Evolutionary conservation across 2,888 invertebrate genomes (phyloP), one percentile per base, ranked within the genome.

Genomic region (Drosophila tripunctata): DNA sequence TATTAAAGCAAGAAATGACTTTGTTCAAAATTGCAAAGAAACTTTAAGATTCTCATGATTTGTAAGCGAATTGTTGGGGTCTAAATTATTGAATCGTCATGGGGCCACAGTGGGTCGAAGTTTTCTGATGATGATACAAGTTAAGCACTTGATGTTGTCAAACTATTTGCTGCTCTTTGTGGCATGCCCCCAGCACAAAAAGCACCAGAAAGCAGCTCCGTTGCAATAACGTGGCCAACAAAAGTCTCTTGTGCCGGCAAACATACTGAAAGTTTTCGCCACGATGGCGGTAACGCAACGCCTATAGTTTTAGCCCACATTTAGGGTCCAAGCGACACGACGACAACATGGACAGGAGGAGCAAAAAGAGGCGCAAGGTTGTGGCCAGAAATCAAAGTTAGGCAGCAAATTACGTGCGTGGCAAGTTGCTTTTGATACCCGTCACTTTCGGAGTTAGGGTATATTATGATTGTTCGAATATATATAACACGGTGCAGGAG

Each of bases 381-480:
- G 41, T n/a, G 51, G 51, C 51, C 47, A 19, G 35, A 78, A 80
- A 80, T 77, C 74, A 74, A 78, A 77, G 70, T 80, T 77, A 38
- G 19, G 0, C 35, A 6, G 14, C 10, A 31, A 10, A 10, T 44
- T 54, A 72, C 67, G 71, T 72, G 71, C 38, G 41, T 22, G 15
- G 19, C 69, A 64, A 47, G 50, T 35, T 52, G 43, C 27, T 41
- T 31, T 30, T 27, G 8, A 27, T 27, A 27, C 27, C 27, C 27
- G 27, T 27, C 10, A 6, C 0, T 2, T 27, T 3, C 10, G 27
- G 27, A 27, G 10, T 27, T 27, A 0, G 27, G 27, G 27, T 10
- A 27, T 27, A 27, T 27, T 27, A 6, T 10, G 0, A 8, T 7
- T 8, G 8, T 24, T n/a, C n/a, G n/a, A n/a, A n/a, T n/a, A n/a